Conservation (phyloP, 2,888 invertebrate genomes). For the Platycheirus rosarum region DNA sequence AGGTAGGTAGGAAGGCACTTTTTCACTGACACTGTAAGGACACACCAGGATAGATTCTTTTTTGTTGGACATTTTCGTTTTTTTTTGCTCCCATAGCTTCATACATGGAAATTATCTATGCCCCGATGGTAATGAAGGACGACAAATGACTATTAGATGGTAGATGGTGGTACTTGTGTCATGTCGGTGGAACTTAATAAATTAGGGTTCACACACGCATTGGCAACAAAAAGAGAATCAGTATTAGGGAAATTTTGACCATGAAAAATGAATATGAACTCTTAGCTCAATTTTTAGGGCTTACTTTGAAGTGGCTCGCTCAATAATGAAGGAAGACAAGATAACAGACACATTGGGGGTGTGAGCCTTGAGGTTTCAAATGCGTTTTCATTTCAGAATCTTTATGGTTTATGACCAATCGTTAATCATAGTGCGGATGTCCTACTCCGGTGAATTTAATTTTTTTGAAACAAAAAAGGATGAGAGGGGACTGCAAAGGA, state of each 20-base stretch:
- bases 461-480: conserved; percentile 13
- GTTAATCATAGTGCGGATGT: conserved; percentile 33
- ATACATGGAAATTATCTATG: conserved; percentile 36
- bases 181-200: conserved; percentile 67
- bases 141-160: conserved; percentile 70
- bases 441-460: conserved; percentile 42
- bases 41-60: conserved; percentile 27
- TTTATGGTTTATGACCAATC: conserved; percentile 40
- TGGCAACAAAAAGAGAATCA: conserved; percentile 39
- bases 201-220: conserved; percentile 59
- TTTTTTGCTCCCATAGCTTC: conserved; percentile 23
- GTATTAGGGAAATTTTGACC: conserved; percentile 48
- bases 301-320: background rate
- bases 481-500: conserved; percentile 10
- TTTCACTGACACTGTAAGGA: conserved; percentile 64
- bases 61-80: background rate
- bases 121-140: conserved; percentile 65
- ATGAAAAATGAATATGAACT: conserved; percentile 26
- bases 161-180: conserved; percentile 69
- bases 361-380: background rate
- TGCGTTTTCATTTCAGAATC: conserved; percentile 24
- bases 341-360: no score
- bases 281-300: conserved; percentile 33
- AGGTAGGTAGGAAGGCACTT: conserved; percentile 58
- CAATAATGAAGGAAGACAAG: no score